Evolutionary conservation across 1,140 invertebrate genomes (phyloP).

Genomic region (Goniozus legneri): DNA sequence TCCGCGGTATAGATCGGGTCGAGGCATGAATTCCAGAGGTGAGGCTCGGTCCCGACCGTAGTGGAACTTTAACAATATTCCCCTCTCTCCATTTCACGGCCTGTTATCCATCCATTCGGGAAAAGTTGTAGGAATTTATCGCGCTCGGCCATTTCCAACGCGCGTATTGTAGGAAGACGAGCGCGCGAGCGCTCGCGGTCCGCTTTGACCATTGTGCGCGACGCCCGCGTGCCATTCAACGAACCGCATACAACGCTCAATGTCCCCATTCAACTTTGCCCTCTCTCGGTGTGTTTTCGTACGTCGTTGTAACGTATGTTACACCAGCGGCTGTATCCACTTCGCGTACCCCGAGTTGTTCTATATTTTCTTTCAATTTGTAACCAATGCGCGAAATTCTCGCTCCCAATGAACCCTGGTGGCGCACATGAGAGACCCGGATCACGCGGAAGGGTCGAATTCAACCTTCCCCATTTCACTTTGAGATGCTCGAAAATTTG

Average conservation of each 20-base stretch:
- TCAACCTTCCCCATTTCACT: no score
- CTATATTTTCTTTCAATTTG: no score
- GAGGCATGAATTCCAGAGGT: slow-evolving; percentile 22
- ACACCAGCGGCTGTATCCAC: no score
- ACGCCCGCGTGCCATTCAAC: slow-evolving; percentile 33
- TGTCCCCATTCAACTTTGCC: slow-evolving; percentile 26
- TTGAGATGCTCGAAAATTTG: no score
- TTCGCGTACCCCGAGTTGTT: no score
- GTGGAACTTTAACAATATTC: slow-evolving; percentile 36
- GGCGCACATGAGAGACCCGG: no score
- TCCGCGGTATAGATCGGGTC: neutral
- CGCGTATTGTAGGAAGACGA: slow-evolving; percentile 34
- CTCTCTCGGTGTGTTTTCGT: slow-evolving; percentile 25
- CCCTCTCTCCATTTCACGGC: no score
- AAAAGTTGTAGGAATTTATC: slow-evolving; percentile 47
- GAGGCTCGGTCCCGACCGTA: slow-evolving; percentile 17
- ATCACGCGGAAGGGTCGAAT: no score
- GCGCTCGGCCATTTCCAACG: slow-evolving; percentile 35
- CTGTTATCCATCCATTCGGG: slow-evolving; percentile 38
- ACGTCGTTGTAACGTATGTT: slow-evolving; percentile 8
- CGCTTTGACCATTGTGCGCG: slow-evolving; percentile 38
- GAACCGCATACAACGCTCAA: slow-evolving; percentile 12
- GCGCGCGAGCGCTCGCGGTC: no score
- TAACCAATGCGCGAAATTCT: no score
- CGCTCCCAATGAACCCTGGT: no score